Evolutionary conservation across 1,140 invertebrate species (phyloP).

Genomic region (Cherax quadricarinatus): DNA sequence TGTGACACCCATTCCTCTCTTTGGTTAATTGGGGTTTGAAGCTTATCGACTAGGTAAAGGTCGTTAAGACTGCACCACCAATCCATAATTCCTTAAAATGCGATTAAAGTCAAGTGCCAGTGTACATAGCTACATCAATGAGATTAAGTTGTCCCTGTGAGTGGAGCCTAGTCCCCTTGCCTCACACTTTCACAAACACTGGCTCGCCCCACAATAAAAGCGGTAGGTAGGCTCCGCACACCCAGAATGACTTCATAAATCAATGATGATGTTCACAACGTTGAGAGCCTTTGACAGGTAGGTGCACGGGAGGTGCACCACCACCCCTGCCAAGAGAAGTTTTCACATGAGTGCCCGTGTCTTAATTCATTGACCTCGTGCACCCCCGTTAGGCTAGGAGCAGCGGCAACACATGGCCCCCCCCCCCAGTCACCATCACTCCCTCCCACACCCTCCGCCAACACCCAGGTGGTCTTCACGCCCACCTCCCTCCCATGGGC

Average conservation of each 20-base stretch:
- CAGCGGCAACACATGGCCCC: conserved; percentile 54
- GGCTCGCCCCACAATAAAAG: not conserved
- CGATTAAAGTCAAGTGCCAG: too few relatives aligned
- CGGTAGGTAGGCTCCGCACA: not conserved
- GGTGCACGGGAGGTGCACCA: not conserved
- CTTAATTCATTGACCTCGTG: not conserved
- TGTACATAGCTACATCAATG: too few relatives aligned
- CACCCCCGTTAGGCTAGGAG: conserved; percentile 47
- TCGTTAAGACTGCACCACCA: too few relatives aligned
- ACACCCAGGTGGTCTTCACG: conserved; percentile 34
- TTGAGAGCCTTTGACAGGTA: not conserved
- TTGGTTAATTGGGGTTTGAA: too few relatives aligned
- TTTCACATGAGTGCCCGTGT: conserved; percentile 62
- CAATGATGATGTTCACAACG: conserved; percentile 10
- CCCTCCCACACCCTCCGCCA: conserved; percentile 11
- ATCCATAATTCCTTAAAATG: too few relatives aligned
- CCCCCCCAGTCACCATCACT: not conserved
- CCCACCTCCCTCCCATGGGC: not conserved
- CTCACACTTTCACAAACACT: not conserved
- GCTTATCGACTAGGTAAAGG: too few relatives aligned
- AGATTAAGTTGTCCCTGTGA: too few relatives aligned
- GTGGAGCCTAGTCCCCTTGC: too few relatives aligned
- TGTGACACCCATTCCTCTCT: too few relatives aligned
- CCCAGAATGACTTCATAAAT: not conserved
- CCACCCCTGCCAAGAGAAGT: conserved; percentile 11